phyloP scores from a whole-genome alignment of 2,113 vertebrate genomes.

The Danio rerio region DNA sequence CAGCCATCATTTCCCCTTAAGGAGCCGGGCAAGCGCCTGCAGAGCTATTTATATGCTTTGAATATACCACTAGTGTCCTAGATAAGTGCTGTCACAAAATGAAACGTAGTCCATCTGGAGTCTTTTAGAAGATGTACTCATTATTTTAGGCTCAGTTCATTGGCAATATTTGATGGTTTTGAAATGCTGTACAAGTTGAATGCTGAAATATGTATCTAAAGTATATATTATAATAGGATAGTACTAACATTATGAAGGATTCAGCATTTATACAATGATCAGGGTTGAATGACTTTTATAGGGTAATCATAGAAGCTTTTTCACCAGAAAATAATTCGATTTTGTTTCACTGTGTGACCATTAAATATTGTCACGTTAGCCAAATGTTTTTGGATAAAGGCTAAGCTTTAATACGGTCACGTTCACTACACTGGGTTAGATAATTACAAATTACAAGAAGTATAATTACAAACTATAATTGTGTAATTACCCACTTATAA shows the following conservation, averaged over 20 bases:
- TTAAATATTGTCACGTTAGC: constrained; percentile 2
- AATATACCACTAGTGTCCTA: constrained; percentile 39
- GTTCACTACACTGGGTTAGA: not conserved
- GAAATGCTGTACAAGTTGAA: not conserved
- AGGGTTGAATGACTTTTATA: constrained; percentile 34
- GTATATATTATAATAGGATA: constrained; percentile 3
- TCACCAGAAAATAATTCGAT: constrained; percentile 9
- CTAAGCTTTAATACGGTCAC: not conserved
- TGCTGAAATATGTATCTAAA: not conserved
- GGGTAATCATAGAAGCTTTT: not conserved
- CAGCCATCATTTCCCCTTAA: constrained; percentile 25
- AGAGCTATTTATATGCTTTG: constrained; percentile 48
- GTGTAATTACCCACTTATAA: no score
- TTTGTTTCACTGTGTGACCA: constrained; percentile 31
- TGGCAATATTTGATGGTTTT: not conserved
- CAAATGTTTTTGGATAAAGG: not conserved
- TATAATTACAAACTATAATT: no score
- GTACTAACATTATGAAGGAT: constrained; percentile 25
- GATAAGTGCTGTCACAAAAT: constrained; percentile 30
- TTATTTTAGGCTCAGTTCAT: constrained; percentile 11
- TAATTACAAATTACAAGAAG: not conserved
- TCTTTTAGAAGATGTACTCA: constrained; percentile 11
- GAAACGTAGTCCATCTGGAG: constrained; percentile 18
- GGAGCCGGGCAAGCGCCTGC: constrained; percentile 27
- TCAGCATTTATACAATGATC: constrained; percentile 20